These are phyloP conservation scores for Pedetes capensis DNA, from an alignment of 2,113 vertebrate genomes.

Conservation along the genomic window DNA sequence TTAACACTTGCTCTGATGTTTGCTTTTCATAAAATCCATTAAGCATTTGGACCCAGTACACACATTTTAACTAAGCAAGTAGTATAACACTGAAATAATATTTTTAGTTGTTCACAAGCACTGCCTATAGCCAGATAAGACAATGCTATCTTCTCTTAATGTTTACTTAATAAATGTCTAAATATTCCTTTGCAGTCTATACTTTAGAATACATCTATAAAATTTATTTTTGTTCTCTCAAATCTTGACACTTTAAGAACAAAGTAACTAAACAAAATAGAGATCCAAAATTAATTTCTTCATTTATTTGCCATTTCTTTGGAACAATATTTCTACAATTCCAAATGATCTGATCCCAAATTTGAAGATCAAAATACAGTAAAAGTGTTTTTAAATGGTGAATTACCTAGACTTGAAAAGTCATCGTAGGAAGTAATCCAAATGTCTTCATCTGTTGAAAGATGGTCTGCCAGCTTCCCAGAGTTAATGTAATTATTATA, in stretches of 20 bases:
- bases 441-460: conserved; percentile 20
- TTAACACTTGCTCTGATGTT: background rate
- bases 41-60: background rate
- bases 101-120: conserved; percentile 30
- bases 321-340: too few species aligned
- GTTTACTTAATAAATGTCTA: conserved; percentile 5
- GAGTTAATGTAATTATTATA: background rate
- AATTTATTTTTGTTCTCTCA: conserved; percentile 52
- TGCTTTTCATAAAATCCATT: background rate
- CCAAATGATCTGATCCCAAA: too few species aligned
- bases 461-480: background rate
- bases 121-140: conserved; percentile 39
- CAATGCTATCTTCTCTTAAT: background rate
- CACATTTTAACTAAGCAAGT: background rate
- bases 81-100: background rate
- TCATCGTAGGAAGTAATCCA: background rate
- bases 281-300: background rate
- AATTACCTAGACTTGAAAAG: conserved; percentile 1
- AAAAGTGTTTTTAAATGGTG: background rate
- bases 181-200: conserved; percentile 43
- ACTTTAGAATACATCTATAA: conserved; percentile 29
- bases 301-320: conserved; percentile 26
- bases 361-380: background rate
- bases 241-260: conserved; percentile 32
- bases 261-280: conserved; percentile 54